Percentiles rank a stretch among this genome's conserved stretches.
Conservation (phyloP, 1,140 invertebrate genomes). For the Bombus balteatus region DNA sequence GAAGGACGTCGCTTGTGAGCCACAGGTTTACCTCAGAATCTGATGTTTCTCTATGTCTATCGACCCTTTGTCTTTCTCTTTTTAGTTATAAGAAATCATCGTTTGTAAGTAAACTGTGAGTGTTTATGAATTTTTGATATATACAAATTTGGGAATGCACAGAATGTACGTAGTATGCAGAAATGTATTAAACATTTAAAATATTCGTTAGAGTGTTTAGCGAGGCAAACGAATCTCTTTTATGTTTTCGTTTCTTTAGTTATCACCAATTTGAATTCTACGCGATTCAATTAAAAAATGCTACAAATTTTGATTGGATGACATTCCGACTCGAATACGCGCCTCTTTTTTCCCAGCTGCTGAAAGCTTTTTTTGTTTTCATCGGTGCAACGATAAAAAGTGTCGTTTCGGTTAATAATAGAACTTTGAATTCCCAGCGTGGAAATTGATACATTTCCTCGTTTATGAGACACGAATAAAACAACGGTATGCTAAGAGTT, state of each 20-base stretch:
- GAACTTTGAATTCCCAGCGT: slow-evolving; percentile 9
- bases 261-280: no score
- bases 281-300: no score
- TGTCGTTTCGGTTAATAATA: slow-evolving; percentile 23
- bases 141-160: no score
- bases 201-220: no score
- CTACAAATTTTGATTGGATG: background rate
- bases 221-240: no score
- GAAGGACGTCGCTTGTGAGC: background rate
- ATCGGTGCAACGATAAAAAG: background rate
- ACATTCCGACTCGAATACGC: background rate
- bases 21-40: background rate
- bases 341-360: background rate
- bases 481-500: slow-evolving; percentile 40
- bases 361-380: background rate
- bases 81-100: no score
- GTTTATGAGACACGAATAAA: slow-evolving; percentile 44
- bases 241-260: no score
- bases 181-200: no score
- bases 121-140: no score
- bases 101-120: no score
- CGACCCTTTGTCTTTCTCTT: background rate
- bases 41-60: background rate
- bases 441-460: slow-evolving; percentile 45
- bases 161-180: no score